Conservation (phyloP, 1,140 invertebrate species). For the Chlorops oryzae region DNA sequence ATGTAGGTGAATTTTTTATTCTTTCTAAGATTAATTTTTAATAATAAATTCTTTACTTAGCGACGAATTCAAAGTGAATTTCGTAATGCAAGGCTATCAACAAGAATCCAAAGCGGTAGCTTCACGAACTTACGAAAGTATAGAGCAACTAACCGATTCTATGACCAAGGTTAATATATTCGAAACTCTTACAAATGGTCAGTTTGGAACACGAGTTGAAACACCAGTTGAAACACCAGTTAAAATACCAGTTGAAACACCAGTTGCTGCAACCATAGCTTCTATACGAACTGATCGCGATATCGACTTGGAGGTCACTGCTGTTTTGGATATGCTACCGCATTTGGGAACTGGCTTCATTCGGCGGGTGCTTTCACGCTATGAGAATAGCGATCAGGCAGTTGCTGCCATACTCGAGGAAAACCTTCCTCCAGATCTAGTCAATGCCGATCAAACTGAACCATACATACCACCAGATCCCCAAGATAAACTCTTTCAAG, state of each 20-base stretch:
- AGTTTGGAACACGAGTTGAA: too few relatives aligned
- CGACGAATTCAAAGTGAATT: constrained; percentile 54
- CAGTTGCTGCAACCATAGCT: too few relatives aligned
- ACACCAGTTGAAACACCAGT: too few relatives aligned
- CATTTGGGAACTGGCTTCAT: constrained; percentile 69
- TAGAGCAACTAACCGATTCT: constrained; percentile 24
- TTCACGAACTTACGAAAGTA: constrained; percentile 18
- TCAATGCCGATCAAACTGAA: constrained; percentile 45
- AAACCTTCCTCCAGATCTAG: constrained; percentile 56
- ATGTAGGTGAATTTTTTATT: too few relatives aligned
- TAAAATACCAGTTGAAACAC: too few relatives aligned
- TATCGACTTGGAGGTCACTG: constrained; percentile 33
- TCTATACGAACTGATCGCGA: constrained; percentile 30
- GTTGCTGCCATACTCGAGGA: constrained; percentile 75
- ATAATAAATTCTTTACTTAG: constrained; percentile 35
- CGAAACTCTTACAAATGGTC: too few relatives aligned
- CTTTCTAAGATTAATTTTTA: neutral
- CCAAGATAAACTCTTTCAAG: constrained; percentile 52
- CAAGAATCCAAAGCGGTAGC: constrained; percentile 12
- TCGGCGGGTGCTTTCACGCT: constrained; percentile 66
- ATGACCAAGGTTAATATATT: constrained; percentile 1
- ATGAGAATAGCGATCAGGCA: constrained; percentile 65
- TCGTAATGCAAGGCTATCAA: constrained; percentile 41
- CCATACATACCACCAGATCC: constrained; percentile 52
- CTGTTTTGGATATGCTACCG: constrained; percentile 63